Evolutionary conservation across 2,888 invertebrate species (phyloP).

Genomic region (Nasonia oneida): DNA sequence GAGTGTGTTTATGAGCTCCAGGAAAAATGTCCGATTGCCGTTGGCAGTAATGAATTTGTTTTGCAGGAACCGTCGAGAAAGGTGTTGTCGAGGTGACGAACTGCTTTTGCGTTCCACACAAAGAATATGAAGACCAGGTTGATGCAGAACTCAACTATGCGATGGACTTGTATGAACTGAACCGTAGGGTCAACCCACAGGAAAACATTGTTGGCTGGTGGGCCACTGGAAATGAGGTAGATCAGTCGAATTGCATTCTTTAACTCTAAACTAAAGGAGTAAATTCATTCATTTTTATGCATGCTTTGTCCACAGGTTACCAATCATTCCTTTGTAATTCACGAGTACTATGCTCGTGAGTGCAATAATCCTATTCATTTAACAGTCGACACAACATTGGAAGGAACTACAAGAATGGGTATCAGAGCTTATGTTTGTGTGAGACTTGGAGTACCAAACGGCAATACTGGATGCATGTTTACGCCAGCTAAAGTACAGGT

Average conservation of each 20-base stretch:
- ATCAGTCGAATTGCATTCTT: not conserved
- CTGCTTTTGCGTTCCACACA: conserved; percentile 99
- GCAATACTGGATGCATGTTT: conserved; percentile 97
- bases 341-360: conserved; percentile 97
- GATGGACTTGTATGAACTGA: conserved; percentile 96
- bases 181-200: conserved; percentile 93
- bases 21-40: no score
- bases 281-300: not conserved
- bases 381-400: conserved; percentile 95
- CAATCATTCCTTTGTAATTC: conserved; percentile 97
- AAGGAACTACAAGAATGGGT: conserved; percentile 91
- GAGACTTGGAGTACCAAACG: conserved; percentile 95
- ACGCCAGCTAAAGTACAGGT: conserved; percentile 94
- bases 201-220: conserved; percentile 99
- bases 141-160: conserved; percentile 98
- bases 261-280: not conserved
- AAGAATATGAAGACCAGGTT: conserved; percentile 98
- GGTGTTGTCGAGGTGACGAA: conserved; percentile 98
- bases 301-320: conserved; percentile 83
- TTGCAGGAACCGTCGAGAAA: conserved; percentile 91
- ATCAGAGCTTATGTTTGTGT: conserved; percentile 96
- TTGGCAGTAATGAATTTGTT: not conserved
- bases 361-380: conserved; percentile 96
- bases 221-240: conserved; percentile 95
- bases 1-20: conserved; percentile 16